Conservation (phyloP, 2,113 vertebrate genomes). For the Vulpes ferrilata region DNA sequence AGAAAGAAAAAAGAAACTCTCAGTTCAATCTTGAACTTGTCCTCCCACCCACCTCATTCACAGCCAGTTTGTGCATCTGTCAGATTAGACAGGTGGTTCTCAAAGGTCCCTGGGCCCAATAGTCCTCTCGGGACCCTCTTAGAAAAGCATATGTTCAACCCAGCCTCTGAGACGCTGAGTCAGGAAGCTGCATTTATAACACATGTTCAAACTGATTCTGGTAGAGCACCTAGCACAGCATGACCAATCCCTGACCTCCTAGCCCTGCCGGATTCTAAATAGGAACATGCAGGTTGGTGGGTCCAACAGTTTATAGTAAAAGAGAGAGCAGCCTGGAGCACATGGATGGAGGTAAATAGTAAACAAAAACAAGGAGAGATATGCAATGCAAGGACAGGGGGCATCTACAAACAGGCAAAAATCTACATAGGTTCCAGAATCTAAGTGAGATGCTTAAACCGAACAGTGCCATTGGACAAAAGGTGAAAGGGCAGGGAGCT, state of each 20-base stretch:
- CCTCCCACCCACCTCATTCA: background rate
- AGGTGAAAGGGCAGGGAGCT: background rate
- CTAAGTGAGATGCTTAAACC: background rate
- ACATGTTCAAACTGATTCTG: background rate
- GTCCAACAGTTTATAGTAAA: background rate
- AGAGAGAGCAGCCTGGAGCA: background rate
- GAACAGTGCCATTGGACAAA: background rate
- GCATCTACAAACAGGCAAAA: background rate
- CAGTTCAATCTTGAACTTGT: background rate
- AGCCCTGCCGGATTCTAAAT: background rate
- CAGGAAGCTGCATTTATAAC: background rate
- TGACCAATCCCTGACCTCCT: background rate
- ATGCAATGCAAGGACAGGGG: accelerated
- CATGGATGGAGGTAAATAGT: background rate
- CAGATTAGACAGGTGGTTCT: background rate
- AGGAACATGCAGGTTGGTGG: background rate
- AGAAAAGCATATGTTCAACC: background rate
- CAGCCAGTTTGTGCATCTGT: background rate
- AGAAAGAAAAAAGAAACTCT: too few relatives aligned
- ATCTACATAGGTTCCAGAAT: background rate
- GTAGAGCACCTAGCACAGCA: accelerated
- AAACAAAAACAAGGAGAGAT: background rate
- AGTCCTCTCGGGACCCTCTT: background rate
- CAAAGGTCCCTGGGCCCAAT: background rate
- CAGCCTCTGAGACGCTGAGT: background rate